These are phyloP conservation scores for Heliconius charithonia DNA, from an alignment of 2,888 invertebrate species.

Conservation along the genomic window DNA sequence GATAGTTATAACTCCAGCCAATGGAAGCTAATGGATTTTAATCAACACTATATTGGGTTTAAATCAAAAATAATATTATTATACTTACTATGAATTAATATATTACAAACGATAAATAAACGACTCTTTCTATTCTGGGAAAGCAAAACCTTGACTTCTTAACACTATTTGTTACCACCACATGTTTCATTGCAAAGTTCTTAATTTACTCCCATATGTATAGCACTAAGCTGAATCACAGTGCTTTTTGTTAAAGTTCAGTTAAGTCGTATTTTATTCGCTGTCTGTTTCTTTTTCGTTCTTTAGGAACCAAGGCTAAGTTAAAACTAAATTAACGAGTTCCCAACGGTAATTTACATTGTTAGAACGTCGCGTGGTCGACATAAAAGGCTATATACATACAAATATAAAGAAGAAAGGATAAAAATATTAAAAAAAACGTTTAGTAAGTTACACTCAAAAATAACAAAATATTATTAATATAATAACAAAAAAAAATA, in stretches of 20 bases:
- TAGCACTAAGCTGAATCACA: background rate
- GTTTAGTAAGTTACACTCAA: no score
- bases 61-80: background rate
- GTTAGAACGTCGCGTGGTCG: conserved; percentile 7
- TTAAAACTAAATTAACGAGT: conserved; percentile 34
- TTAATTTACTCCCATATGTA: conserved; percentile 6
- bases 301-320: conserved; percentile 40
- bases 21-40: background rate
- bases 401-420: background rate
- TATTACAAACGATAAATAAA: background rate
- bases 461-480: no score
- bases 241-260: conserved; percentile 27
- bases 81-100: background rate
- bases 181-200: background rate
- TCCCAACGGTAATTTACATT: conserved; percentile 19
- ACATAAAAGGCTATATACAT: background rate
- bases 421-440: background rate
- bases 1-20: no score
- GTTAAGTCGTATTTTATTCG: conserved; percentile 31
- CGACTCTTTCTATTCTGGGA: background rate
- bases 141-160: conserved; percentile 6
- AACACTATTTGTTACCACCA: background rate
- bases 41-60: background rate
- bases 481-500: no score
- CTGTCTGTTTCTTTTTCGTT: conserved; percentile 18